A percentile compares a stretch with the other conserved stretches of the same genome.
Conservation (phyloP, 1,140 invertebrate species). For the Drosophila lowei region DNA sequence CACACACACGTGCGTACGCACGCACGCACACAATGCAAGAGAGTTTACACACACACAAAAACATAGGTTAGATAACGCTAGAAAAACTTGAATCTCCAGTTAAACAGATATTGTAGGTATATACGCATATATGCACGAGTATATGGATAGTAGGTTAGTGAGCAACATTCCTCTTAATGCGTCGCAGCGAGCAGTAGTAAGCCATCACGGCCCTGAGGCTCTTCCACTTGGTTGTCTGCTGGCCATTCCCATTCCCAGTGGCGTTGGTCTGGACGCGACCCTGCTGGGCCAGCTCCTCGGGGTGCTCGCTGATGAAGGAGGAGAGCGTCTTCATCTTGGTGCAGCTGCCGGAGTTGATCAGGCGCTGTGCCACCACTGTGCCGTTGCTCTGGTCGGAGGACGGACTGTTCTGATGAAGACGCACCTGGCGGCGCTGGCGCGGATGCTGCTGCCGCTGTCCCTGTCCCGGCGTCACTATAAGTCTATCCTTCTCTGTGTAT, state of each 20-base stretch:
- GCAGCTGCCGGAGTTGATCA: slow-evolving; percentile 35
- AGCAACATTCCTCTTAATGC: slow-evolving; percentile 91
- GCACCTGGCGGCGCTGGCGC: slow-evolving; percentile 64
- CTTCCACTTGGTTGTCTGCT: slow-evolving; percentile 90
- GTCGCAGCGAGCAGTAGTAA: slow-evolving; percentile 92
- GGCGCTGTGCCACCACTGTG: slow-evolving; percentile 69
- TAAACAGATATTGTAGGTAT: slow-evolving; percentile 10
- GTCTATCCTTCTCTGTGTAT: slow-evolving; percentile 81
- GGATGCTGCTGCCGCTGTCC: slow-evolving; percentile 25
- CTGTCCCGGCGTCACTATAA: slow-evolving; percentile 62
- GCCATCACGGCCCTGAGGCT: slow-evolving; percentile 93
- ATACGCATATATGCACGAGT: slow-evolving; percentile 16
- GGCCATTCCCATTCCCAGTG: slow-evolving; percentile 23
- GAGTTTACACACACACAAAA: slow-evolving; percentile 11
- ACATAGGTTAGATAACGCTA: slow-evolving; percentile 7
- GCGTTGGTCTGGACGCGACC: not conserved
- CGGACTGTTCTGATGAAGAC: slow-evolving; percentile 69
- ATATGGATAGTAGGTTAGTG: slow-evolving; percentile 22
- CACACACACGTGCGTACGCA: slow-evolving; percentile 18
- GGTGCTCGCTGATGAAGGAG: slow-evolving; percentile 71
- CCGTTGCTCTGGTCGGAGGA: slow-evolving; percentile 65
- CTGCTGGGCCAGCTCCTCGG: slow-evolving; percentile 56
- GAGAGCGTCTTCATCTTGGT: slow-evolving; percentile 66
- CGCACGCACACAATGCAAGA: slow-evolving; percentile 44
- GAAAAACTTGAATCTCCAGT: no score